phyloP scores from a whole-genome alignment of 2,888 invertebrate genomes.

The Lottia scabra region DNA sequence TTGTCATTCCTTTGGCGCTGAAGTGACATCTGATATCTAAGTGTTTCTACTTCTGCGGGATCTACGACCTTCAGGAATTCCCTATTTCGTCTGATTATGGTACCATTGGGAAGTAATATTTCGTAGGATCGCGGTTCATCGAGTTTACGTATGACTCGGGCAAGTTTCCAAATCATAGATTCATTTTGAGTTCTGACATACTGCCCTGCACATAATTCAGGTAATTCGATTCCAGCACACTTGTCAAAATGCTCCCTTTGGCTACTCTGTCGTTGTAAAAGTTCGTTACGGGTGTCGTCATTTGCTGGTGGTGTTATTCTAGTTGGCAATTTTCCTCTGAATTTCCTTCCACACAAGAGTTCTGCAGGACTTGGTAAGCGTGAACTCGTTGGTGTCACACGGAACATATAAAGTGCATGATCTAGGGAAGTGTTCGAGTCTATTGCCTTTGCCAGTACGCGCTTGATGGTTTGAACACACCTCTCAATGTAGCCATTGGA shows the following conservation, averaged over 20 bases:
- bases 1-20: too few relatives aligned
- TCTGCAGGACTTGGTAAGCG: background rate
- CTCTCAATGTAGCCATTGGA: background rate
- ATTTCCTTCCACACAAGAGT: background rate
- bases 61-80: background rate
- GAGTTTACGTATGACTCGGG: background rate
- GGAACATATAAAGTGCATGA: background rate
- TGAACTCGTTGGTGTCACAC: background rate
- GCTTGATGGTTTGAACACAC: background rate
- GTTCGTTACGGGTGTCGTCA: background rate
- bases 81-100: background rate
- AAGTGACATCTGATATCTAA: too few relatives aligned
- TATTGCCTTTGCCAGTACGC: background rate
- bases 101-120: background rate
- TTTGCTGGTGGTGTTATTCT: background rate
- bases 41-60: background rate
- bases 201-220: background rate
- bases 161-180: background rate
- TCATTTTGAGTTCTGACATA: background rate
- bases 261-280: background rate
- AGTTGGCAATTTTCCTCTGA: background rate
- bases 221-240: background rate
- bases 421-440: background rate
- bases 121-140: background rate
- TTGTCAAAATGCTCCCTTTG: background rate